These are phyloP conservation scores for Pollenia labialis DNA, from an alignment of 2,888 invertebrate genomes.

Conservation along the genomic window DNA sequence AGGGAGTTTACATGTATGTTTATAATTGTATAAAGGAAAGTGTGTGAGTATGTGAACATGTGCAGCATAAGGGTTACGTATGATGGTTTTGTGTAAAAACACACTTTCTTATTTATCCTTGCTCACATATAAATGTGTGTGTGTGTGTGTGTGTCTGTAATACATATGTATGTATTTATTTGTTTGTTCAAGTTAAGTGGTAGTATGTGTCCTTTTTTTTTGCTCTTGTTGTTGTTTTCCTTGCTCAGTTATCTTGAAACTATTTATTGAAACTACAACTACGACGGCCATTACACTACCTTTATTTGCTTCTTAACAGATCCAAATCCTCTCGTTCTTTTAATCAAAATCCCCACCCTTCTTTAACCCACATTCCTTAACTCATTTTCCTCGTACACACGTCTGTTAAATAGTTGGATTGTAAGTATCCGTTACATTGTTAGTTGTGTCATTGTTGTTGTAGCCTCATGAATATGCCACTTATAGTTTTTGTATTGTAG, in stretches of 20 bases:
- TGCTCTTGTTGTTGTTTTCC: not conserved
- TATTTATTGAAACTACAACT: not conserved
- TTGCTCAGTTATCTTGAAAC: conserved; percentile 20
- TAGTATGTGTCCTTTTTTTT: conserved; percentile 33
- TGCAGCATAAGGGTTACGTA: conserved; percentile 7
- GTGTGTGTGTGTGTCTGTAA: conserved; percentile 1
- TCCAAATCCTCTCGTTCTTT: conserved; percentile 3
- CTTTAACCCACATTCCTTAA: conserved; percentile 22
- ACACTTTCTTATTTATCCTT: not conserved
- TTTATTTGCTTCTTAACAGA: conserved; percentile 35
- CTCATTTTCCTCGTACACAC: not conserved
- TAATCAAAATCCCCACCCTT: not conserved
- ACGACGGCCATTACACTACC: conserved; percentile 17
- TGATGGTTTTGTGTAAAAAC: conserved; percentile 3
- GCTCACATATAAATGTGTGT: not conserved
- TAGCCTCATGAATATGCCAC: conserved; percentile 29
- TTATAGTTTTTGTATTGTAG: not conserved
- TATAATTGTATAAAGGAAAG: not conserved
- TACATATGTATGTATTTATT: conserved; percentile 8
- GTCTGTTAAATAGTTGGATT: conserved; percentile 18
- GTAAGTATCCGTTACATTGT: conserved; percentile 11
- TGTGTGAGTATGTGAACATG: not conserved
- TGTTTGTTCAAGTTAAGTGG: conserved; percentile 42
- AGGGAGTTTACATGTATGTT: not conserved
- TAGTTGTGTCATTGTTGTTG: not conserved